Evolutionary conservation across 2,797 vertebrate genomes (phyloP), one percentile per base, ranked within the genome.

Genomic region (Microchirus variegatus): DNA sequence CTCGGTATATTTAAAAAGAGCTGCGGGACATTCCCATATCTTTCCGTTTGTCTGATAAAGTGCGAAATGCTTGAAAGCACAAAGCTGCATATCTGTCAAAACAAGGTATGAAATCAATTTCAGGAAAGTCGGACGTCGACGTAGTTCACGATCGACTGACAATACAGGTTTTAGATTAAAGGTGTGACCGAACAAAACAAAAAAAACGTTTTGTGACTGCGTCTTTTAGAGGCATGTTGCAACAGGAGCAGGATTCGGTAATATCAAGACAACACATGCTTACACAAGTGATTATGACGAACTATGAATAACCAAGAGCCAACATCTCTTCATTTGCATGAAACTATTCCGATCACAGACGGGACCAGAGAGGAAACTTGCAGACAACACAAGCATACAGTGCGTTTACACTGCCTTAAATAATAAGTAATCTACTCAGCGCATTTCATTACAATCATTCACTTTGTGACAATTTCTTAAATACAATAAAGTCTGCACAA

Each of bases 21-120:
- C 37, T 53, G 19, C 36, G 35, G 59, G 63, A 80, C 63, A 70
- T 73, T 78, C 67, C 31, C 31, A 31, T 31, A 31, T 3, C 31
- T 8, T 31, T 31, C 31, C 1, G 31, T 44, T 67, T 70, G 47
- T 58, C 46, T 55, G 40, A 76, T 88, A 89, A 91, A 90, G 88
- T 91, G 88, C 87, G 82, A 84, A 84, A 83, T 68, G 59, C 35
- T 75, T 67, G 10, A 63, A 67, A 67, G 75, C 58, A 69, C 31
- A 75, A 72, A 85, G 74, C 67, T 75, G 65, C 72, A 72, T 42
- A 58, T 31, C 12, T 37, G 55, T 52, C 52, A 58, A 61, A 67
- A 54, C 15, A 43, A 43, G 12, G 35, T 58, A 12, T 48, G 9
- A 15, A 41, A 61, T 16, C 0, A 9, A 41, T 35, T 42, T 43